Percentiles rank a stretch among this genome's conserved stretches.
These are phyloP conservation scores for Hafferia zeledoni DNA, from an alignment of 2,797 vertebrate genomes.

Conservation along the genomic window DNA sequence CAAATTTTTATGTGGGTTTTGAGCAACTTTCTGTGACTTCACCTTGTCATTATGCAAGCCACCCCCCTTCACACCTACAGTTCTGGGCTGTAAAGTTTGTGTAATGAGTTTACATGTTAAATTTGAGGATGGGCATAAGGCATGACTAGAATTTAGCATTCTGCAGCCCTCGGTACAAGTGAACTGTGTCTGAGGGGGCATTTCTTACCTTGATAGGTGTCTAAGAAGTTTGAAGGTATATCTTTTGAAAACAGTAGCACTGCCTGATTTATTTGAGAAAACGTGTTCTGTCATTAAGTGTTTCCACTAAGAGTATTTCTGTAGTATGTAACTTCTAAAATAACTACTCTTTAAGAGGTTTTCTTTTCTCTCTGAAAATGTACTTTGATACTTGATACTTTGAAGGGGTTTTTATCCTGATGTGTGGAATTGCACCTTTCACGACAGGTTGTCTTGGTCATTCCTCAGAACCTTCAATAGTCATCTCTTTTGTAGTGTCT, in stretches of 20 bases:
- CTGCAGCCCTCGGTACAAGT: conserved; percentile 17
- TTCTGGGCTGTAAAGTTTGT: conserved; percentile 55
- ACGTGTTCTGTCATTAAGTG: neutral
- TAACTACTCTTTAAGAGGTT: neutral
- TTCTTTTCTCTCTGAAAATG: neutral
- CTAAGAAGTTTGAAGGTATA: conserved; percentile 13
- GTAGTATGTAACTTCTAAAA: neutral
- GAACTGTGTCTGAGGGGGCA: neutral
- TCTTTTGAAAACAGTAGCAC: neutral
- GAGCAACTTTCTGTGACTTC: conserved; percentile 63
- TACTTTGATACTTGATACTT: neutral
- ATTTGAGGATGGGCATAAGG: conserved; percentile 21
- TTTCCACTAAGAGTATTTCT: neutral
- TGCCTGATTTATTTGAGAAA: neutral
- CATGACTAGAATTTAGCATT: conserved; percentile 30
- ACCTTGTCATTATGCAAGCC: conserved; percentile 62
- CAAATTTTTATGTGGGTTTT: conserved; percentile 63
- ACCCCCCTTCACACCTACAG: conserved; percentile 60
- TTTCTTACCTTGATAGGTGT: conserved; percentile 29
- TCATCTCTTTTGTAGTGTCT: neutral
- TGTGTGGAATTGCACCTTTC: neutral
- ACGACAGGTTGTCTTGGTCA: neutral
- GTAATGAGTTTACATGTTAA: conserved; percentile 37
- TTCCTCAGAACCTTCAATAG: neutral
- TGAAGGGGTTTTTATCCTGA: neutral